These are phyloP conservation scores for Xyliphius kryptos DNA, from an alignment of 2,113 vertebrate species.

Conservation along the genomic window DNA sequence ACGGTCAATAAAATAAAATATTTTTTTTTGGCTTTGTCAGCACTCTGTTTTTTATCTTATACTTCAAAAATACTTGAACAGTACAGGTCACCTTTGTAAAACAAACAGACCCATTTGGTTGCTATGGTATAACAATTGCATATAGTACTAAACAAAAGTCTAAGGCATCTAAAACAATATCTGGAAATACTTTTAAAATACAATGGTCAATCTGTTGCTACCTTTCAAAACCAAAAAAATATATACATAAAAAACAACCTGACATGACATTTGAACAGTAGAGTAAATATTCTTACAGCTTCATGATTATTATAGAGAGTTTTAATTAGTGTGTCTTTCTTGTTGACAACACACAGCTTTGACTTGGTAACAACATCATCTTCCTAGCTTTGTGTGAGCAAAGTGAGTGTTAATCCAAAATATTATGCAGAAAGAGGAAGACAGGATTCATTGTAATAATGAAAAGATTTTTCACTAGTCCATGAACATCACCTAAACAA, in stretches of 20 bases:
- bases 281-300: neutral
- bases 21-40: too few relatives aligned
- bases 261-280: neutral
- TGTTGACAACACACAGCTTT: neutral
- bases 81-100: neutral
- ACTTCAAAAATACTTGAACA: neutral
- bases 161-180: too few relatives aligned
- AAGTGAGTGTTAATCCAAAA: too few relatives aligned
- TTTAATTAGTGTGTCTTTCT: conserved; percentile 26
- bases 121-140: neutral
- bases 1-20: neutral
- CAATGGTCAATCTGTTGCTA: too few relatives aligned
- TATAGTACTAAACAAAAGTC: neutral
- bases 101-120: neutral
- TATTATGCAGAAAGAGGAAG: too few relatives aligned
- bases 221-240: neutral
- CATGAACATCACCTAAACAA: too few relatives aligned
- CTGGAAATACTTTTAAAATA: too few relatives aligned
- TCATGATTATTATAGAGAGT: conserved; percentile 1
- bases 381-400: neutral
- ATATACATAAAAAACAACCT: neutral
- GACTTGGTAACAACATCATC: neutral
- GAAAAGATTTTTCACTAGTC: too few relatives aligned
- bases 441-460: too few relatives aligned
- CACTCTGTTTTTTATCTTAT: too few relatives aligned